Evolutionary conservation across 2,888 invertebrate species (phyloP), one percentile per base, ranked within the genome.

Genomic region (Oligia strigilis): DNA sequence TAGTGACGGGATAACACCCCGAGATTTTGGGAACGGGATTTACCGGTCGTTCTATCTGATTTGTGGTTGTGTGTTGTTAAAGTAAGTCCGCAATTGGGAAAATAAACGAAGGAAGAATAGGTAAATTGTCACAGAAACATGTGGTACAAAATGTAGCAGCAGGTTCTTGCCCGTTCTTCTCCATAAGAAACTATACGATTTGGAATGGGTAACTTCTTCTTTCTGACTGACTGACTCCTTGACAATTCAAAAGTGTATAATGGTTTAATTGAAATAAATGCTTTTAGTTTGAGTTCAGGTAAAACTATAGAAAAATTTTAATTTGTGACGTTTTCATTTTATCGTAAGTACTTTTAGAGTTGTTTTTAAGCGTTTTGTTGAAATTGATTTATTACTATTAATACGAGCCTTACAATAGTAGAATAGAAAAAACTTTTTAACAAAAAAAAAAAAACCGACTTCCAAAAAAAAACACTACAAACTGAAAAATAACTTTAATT

Each of bases 1-100:
- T 85, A 85, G 86, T 86, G 85, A 75, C 8, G 85, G 75, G 83
- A 73, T 66, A 36, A 77, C 49, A 72, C 43, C 36, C 49, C 73
- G 77, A 79, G 80, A 67, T 85, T 85, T 71, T 23, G 62, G 66
- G 36, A 46, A 55, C 75, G 82, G 85, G 77, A 75, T 75, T 82
- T 64, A 43, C 2, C 40, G n/a, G 60, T 65, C 46, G 66, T 64
- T 60, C 55, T 55, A 36, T 23, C 52, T 23, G 46, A 52, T 72
- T 72, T 55, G 69, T 60, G 2, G 66, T 82, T 66, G 29, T 75
- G 19, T 74, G 36, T 55, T 69, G 23, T 43, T 52, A 13, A 58
- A 49, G 2, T 62, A 19, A 29, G 55, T 14, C 29, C 4, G 17
- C 1, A 55, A 64, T 64, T 23, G 6, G 8, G 19, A 36, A 36